phyloP scores from a whole-genome alignment of 2,113 vertebrate species.

The Neodon shergylaensis region DNA sequence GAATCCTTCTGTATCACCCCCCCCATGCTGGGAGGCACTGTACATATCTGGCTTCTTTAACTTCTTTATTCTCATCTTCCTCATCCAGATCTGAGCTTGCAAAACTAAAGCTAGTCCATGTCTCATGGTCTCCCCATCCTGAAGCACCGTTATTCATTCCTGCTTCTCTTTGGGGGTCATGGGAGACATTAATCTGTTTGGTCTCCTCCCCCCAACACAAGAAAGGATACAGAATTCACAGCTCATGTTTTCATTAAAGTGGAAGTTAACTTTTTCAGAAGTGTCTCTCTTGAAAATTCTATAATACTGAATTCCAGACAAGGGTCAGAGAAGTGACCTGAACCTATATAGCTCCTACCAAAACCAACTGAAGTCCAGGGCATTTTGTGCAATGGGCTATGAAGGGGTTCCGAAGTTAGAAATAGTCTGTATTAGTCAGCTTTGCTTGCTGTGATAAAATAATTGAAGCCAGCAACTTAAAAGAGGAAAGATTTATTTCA shows the following conservation, averaged over 20 bases:
- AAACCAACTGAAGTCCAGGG: background rate
- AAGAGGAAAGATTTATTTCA: background rate
- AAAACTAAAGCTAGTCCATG: background rate
- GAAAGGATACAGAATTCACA: background rate
- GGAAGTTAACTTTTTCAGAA: background rate
- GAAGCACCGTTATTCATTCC: background rate
- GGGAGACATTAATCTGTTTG: background rate
- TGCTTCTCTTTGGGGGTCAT: background rate
- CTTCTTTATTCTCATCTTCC: background rate
- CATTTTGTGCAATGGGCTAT: background rate
- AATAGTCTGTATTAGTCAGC: background rate
- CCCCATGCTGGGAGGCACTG: background rate
- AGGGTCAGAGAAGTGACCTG: background rate
- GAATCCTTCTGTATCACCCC: background rate
- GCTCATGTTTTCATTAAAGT: background rate
- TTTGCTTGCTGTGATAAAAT: background rate
- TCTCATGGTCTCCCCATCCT: fast-evolving
- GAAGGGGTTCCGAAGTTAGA: background rate
- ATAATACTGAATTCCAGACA: background rate
- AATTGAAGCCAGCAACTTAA: background rate
- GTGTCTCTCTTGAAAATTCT: background rate
- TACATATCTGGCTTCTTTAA: background rate
- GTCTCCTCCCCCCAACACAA: background rate
- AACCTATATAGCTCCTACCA: background rate
- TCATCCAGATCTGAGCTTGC: background rate